Conservation (phyloP, 2,113 vertebrate species). For the Marcusenius ussheri region DNA sequence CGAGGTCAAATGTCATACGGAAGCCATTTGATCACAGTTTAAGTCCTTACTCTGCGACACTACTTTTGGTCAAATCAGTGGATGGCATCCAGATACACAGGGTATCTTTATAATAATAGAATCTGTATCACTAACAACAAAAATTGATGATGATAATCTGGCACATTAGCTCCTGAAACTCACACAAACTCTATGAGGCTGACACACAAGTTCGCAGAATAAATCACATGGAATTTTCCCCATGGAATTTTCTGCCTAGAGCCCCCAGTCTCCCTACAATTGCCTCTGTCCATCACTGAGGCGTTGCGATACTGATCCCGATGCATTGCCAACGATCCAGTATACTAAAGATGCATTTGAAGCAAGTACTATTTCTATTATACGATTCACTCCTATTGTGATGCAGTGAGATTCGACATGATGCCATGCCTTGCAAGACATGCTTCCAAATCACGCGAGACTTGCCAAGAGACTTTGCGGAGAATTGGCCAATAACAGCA, state of each 20-base stretch:
- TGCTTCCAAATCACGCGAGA: background rate
- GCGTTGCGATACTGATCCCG: background rate
- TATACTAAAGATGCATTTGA: background rate
- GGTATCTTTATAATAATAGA: slow-evolving; percentile 18
- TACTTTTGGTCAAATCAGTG: background rate
- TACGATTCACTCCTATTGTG: background rate
- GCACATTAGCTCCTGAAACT: slow-evolving; percentile 8
- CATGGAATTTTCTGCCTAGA: no score
- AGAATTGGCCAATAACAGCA: background rate
- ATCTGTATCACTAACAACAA: slow-evolving; percentile 10
- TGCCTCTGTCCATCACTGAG: background rate
- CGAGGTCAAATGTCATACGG: background rate
- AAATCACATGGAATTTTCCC: background rate
- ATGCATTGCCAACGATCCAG: background rate
- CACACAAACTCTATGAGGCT: slow-evolving; percentile 3
- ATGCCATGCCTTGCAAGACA: background rate
- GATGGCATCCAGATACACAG: slow-evolving; percentile 9
- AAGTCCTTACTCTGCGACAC: background rate
- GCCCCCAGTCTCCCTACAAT: background rate
- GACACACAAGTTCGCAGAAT: background rate
- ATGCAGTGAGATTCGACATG: background rate
- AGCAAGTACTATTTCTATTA: background rate
- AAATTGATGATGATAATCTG: slow-evolving; percentile 16
- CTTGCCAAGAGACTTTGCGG: background rate
- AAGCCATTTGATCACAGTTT: background rate